phyloP scores from a whole-genome alignment of 2,113 vertebrate genomes.

The Microtus montanus region DNA sequence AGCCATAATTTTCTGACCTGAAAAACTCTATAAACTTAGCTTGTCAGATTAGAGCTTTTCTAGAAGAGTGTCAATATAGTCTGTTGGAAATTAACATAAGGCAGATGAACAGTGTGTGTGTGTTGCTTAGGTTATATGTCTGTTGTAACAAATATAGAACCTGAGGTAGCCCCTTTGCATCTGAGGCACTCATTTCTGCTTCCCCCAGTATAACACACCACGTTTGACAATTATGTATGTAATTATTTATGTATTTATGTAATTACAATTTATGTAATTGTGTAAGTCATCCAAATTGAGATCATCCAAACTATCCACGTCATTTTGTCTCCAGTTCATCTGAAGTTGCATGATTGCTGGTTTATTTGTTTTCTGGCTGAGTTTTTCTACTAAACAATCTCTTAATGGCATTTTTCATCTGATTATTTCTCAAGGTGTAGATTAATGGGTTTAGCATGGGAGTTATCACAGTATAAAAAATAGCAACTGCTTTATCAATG shows the following conservation, averaged over 20 bases:
- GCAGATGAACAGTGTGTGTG: neutral
- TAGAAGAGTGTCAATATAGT: neutral
- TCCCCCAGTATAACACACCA: neutral
- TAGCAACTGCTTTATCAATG: slow-evolving; percentile 67
- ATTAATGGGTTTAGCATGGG: slow-evolving; percentile 80
- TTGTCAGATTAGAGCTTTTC: neutral
- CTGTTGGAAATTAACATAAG: neutral
- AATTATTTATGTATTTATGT: too few species aligned
- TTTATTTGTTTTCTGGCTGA: too few species aligned
- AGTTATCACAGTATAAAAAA: slow-evolving; percentile 77
- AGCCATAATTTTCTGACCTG: neutral
- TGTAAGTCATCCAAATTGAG: neutral
- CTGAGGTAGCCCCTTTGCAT: neutral
- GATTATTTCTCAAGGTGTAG: slow-evolving; percentile 70
- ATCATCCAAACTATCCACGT: neutral
- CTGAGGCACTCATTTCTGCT: neutral
- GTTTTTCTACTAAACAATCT: slow-evolving; percentile 65
- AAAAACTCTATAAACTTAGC: neutral
- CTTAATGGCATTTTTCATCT: slow-evolving; percentile 79
- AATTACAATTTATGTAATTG: neutral
- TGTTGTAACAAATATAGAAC: neutral
- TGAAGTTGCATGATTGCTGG: neutral
- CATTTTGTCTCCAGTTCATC: neutral
- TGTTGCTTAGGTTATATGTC: neutral
- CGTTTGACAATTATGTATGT: neutral